Percentiles rank a stretch among this genome's conserved stretches.
Conservation (phyloP, 2,888 invertebrate genomes). For the Dryococelus australis region DNA sequence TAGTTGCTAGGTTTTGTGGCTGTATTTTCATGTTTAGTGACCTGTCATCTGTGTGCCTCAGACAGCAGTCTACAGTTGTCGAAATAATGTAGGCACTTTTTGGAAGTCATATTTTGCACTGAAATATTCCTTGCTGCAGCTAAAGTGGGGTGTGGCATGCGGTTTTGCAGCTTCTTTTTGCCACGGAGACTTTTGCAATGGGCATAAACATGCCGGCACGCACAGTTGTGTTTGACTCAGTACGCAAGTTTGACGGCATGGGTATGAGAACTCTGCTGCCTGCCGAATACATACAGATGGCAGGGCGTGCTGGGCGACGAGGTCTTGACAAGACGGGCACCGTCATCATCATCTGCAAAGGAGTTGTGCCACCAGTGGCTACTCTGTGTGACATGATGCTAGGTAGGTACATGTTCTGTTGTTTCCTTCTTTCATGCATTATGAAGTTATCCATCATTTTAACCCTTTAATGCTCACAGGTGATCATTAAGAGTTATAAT, state of each 20-base stretch:
- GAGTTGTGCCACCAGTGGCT: constrained; percentile 73
- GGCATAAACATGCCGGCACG: constrained; percentile 99
- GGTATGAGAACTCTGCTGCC: constrained; percentile 79
- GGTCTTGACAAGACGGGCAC: constrained; percentile 94
- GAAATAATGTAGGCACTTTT: too few relatives aligned
- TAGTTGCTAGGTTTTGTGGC: too few relatives aligned
- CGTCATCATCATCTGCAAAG: constrained; percentile 90
- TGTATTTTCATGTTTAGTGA: too few relatives aligned
- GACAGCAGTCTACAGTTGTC: too few relatives aligned
- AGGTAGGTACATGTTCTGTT: constrained; percentile 55
- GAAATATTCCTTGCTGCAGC: not conserved
- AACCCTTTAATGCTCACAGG: too few relatives aligned
- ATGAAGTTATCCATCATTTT: too few relatives aligned
- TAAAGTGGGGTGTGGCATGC: not conserved
- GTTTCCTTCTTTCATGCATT: not conserved
- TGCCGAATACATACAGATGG: constrained; percentile 99
- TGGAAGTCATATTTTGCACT: too few relatives aligned
- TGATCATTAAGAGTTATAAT: too few relatives aligned
- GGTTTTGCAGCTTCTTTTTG: constrained; percentile 81
- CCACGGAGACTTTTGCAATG: constrained; percentile 99
- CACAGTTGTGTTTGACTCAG: constrained; percentile 95
- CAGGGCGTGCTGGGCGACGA: constrained; percentile 94
- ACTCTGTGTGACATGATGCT: constrained; percentile 87
- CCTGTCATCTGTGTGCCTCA: too few relatives aligned
- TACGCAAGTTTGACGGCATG: constrained; percentile 89